Evolutionary conservation across 2,113 vertebrate genomes (phyloP).

Genomic region (Peucedramus taeniatus): DNA sequence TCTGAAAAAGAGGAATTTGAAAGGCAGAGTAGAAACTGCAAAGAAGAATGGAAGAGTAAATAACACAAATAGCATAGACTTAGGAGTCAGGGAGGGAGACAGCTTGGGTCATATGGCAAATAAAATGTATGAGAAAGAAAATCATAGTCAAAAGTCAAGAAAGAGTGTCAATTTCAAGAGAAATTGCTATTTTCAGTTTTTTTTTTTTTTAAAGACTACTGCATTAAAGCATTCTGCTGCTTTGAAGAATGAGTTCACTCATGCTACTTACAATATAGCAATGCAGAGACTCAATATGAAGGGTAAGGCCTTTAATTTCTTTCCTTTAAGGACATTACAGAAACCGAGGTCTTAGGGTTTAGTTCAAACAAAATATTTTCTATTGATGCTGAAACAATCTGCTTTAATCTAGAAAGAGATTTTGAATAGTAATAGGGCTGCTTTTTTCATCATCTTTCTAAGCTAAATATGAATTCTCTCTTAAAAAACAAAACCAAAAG

Average conservation of each 20-base stretch:
- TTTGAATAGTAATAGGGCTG: not conserved
- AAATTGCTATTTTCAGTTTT: not conserved
- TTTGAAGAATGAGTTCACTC: not conserved
- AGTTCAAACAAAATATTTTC: conserved; percentile 17
- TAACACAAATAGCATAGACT: not conserved
- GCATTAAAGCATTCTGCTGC: not conserved
- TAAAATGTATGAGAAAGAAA: not conserved
- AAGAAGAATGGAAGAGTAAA: not conserved
- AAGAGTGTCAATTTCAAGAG: not conserved
- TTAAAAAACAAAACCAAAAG: not conserved
- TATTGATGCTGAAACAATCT: not conserved
- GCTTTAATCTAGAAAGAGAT: not conserved
- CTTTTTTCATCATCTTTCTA: not conserved
- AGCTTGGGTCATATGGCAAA: not conserved
- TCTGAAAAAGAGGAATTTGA: not conserved
- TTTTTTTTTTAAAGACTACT: not conserved
- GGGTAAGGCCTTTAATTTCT: not conserved
- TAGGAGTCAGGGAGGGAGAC: not conserved
- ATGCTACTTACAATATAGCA: not conserved
- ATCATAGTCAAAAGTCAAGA: not conserved
- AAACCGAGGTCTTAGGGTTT: not conserved
- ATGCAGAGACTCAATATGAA: not conserved
- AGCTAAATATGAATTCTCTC: not conserved
- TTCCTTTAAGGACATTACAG: not conserved
- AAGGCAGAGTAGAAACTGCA: not conserved